Conservation (phyloP, 1,140 invertebrate species). For the Tigriopus japonicus region DNA sequence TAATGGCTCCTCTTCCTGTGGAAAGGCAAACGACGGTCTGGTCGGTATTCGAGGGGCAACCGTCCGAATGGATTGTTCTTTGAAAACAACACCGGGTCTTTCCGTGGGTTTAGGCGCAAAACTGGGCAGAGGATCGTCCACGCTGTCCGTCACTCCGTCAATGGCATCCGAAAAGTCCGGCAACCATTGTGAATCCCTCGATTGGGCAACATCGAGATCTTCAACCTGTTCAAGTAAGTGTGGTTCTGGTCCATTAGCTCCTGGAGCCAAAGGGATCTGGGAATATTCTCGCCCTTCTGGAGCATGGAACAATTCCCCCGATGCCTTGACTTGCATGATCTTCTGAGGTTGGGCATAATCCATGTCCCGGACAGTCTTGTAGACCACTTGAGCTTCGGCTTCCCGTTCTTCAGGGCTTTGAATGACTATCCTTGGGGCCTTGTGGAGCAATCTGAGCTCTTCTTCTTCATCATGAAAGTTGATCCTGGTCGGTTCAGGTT, state of each 20-base stretch:
- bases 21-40: background rate
- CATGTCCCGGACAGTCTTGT: conserved; percentile 10
- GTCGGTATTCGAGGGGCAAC: too few species aligned
- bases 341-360: background rate
- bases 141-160: background rate
- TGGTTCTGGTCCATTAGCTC: background rate
- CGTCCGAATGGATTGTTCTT: too few species aligned
- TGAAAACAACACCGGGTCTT: too few species aligned
- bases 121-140: too few species aligned
- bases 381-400: background rate
- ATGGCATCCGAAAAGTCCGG: conserved; percentile 8
- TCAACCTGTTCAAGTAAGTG: background rate
- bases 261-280: background rate
- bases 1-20: background rate
- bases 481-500: background rate
- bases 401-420: background rate
- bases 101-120: too few species aligned
- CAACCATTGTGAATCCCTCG: background rate
- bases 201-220: background rate
- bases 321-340: conserved; percentile 1
- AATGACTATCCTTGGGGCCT: background rate
- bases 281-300: background rate
- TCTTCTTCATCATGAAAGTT: background rate
- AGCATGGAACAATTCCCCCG: conserved; percentile 1
- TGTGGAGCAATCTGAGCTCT: too few species aligned